Percentiles rank a stretch among this genome's conserved stretches.
These are phyloP conservation scores for Neotoxoptera formosana DNA, from an alignment of 1,140 invertebrate genomes.

Conservation along the genomic window DNA sequence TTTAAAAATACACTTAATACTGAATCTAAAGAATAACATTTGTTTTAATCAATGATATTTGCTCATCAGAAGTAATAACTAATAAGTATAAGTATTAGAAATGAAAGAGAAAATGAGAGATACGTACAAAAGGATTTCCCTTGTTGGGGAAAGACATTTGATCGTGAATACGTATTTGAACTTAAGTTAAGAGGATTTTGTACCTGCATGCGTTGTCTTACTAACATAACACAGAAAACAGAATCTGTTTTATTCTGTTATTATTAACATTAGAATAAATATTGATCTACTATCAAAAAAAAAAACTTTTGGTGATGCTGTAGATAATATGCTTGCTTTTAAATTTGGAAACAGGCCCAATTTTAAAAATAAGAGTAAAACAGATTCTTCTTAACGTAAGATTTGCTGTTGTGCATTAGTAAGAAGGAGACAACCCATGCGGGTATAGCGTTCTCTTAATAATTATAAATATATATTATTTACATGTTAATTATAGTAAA, in stretches of 20 bases:
- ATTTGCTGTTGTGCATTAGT: not conserved
- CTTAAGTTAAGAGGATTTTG: not conserved
- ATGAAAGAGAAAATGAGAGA: not conserved
- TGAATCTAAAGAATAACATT: not conserved
- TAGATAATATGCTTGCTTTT: not conserved
- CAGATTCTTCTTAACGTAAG: not conserved
- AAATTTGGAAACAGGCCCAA: not conserved
- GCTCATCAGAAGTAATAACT: not conserved
- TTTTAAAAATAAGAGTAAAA: not conserved
- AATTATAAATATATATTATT: no score
- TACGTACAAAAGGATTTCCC: not conserved
- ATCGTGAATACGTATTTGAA: not conserved
- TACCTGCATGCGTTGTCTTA: not conserved
- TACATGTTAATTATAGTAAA: no score
- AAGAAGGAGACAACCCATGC: not conserved
- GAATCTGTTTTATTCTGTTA: no score
- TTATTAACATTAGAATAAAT: no score
- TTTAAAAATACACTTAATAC: not conserved
- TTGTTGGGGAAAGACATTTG: not conserved
- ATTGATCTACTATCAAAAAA: no score
- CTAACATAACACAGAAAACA: not conserved
- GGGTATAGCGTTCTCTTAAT: no score
- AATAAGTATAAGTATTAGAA: not conserved
- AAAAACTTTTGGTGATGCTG: no score
- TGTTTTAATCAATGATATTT: not conserved